A percentile compares a stretch with the other conserved stretches of the same genome.
phyloP scores from a whole-genome alignment of 2,888 invertebrate genomes.

The Elysia crispata region DNA sequence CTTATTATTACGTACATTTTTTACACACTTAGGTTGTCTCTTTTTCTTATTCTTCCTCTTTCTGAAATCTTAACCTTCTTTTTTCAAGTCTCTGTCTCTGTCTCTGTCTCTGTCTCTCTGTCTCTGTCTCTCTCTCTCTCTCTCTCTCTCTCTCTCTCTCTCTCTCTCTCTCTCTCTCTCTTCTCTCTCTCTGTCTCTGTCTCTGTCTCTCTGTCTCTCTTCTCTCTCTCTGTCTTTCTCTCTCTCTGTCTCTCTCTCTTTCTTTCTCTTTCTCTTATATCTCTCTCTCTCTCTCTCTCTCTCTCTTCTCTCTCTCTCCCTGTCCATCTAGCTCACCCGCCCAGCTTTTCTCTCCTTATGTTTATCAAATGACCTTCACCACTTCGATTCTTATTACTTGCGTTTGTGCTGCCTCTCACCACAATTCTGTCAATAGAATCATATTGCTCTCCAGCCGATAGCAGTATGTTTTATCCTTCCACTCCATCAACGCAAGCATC shows the following conservation, averaged over 20 bases:
- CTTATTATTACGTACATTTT: neutral
- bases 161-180: neutral
- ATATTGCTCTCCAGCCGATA: no score
- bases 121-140: slow-evolving; percentile 13
- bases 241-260: slow-evolving; percentile 30
- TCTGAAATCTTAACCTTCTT: neutral
- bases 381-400: neutral
- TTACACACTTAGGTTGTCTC: neutral
- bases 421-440: no score
- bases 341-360: neutral
- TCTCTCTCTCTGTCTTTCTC: neutral
- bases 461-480: no score
- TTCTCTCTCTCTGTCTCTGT: neutral
- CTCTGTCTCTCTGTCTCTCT: slow-evolving; percentile 18
- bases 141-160: neutral
- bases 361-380: neutral
- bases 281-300: neutral
- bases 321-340: neutral
- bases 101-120: neutral
- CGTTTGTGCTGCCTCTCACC: no score
- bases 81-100: neutral
- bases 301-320: neutral
- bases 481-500: no score
- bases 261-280: neutral
- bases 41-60: neutral